Evolutionary conservation across 2,797 vertebrate species (phyloP).

Genomic region (Pseudomugil tenellus): DNA sequence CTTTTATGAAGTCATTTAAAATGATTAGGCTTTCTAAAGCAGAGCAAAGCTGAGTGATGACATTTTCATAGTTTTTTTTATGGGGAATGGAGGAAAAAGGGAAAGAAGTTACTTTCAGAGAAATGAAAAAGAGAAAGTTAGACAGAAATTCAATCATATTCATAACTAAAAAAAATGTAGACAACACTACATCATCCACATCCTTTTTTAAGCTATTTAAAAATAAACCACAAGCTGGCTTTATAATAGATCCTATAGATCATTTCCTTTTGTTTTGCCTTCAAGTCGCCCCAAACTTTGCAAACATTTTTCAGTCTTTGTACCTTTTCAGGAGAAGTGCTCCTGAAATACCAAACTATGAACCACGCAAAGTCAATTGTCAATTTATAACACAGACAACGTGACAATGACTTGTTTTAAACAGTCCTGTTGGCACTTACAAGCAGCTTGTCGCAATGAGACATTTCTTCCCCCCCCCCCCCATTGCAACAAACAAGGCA

Average conservation of each 20-base stretch:
- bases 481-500: background rate
- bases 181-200: background rate
- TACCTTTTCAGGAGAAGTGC: no score
- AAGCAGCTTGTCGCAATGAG: background rate
- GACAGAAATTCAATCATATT: conserved; percentile 1
- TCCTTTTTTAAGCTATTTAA: background rate
- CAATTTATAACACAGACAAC: background rate
- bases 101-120: conserved; percentile 14
- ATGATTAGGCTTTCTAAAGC: background rate
- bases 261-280: background rate
- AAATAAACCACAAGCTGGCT: background rate
- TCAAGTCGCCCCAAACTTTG: background rate
- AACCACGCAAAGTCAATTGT: background rate
- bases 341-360: background rate
- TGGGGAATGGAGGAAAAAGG: background rate
- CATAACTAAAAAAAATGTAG: background rate
- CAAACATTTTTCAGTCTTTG: background rate
- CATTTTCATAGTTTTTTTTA: conserved; percentile 2
- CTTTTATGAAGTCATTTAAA: background rate
- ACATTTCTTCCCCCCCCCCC: background rate
- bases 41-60: background rate
- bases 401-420: background rate
- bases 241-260: background rate
- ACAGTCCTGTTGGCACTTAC: background rate
- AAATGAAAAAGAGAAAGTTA: conserved; percentile 2